Evolutionary conservation across 2,888 invertebrate genomes (phyloP), one percentile per base, ranked within the genome.

Genomic region (Pteria penguin): DNA sequence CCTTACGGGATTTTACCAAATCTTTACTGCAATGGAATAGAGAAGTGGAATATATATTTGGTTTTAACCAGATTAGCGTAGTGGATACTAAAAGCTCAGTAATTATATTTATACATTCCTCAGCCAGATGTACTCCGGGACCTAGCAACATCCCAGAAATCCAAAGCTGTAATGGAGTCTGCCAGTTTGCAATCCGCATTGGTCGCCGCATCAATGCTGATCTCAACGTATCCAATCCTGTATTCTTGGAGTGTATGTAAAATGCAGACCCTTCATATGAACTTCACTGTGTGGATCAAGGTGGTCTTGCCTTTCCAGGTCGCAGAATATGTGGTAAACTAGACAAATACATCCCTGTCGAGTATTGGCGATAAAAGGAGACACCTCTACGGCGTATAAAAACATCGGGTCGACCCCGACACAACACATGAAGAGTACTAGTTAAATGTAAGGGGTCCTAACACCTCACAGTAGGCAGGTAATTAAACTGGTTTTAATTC

Each of bases 191-290:
- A 27, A 29, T 58, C 18, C 58, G 26, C 26, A 58, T 26, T 58
- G 58, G 58, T 58, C 58, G 26, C 29, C 58, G 26, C 11, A 58
- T 58, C 11, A 45, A 45, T 11, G 45, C 45, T 11, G 45, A 8
- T 14, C 45, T 45, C 8, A n/a, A n/a, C n/a, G n/a, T n/a, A n/a
- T n/a, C n/a, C n/a, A n/a, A 11, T 45, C 45, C 14, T 45, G 45
- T 45, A 45, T 45, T 45, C 45, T 45, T 45, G 14, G 45, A 11
- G 14, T 45, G 45, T 11, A 45, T 18, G 29, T 29, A 58, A 58
- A 58, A 58, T 58, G 58, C 26, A 58, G 8, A 58, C 27, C 58
- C 58, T 58, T 26, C 58, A 58, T 18, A 58, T 58, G 24, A 58
- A 58, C 11, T 58, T 58, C 58, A 58, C 29, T 58, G 18, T 58